Evolutionary conservation across 1,140 invertebrate genomes (phyloP), one percentile per base, ranked within the genome.

Genomic region (Lanistes nyassanus): DNA sequence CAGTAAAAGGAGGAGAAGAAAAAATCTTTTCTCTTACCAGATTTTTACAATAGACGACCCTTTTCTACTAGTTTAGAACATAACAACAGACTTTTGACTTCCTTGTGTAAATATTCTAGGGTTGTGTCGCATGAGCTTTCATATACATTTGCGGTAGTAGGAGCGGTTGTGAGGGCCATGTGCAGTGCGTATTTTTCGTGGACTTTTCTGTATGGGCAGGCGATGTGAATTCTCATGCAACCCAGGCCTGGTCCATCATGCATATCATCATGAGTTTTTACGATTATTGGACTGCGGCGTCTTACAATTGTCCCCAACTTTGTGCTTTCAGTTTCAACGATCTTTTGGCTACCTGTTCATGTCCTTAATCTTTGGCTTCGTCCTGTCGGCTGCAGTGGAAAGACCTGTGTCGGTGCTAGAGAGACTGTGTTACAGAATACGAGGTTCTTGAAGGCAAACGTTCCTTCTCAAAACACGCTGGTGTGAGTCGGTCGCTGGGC

Each of bases 321-420:
- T 7, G n/a, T 51, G 1, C n/a, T 23, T 70, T 26, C 69, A 72
- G 69, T 37, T 60, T 26, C 69, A 72, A 19, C 34, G 69, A 42
- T 55, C 36, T 6, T 58, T 37, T 2, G 69, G 69, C 11, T 72
- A 72, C 67, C 51, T 86, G n/a, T 60, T 78, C 23, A 58, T 87
- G 29, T 83, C 86, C 7, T 87, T 80, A 58, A 60, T 73, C 6
- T 39, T 83, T 0, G 80, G 86, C 19, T 82, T 85, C 42, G 29
- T 86, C 36, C 37, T 85, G 21, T 83, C 86, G 4, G 55, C 87
- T 47, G 72, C 84, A n/a, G 84, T 88, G 74, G 87, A 88, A 78
- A 78, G 79, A 37, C 87, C 87, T 51, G 69, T 88, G 39, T 64
- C 85, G 9, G 76, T 62, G 1, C n/a, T 88, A 21, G 85, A 85